A percentile compares a stretch with the other conserved stretches of the same genome.
Evolutionary conservation across 2,888 invertebrate species (phyloP).

Genomic region (Ennomos erosarius): DNA sequence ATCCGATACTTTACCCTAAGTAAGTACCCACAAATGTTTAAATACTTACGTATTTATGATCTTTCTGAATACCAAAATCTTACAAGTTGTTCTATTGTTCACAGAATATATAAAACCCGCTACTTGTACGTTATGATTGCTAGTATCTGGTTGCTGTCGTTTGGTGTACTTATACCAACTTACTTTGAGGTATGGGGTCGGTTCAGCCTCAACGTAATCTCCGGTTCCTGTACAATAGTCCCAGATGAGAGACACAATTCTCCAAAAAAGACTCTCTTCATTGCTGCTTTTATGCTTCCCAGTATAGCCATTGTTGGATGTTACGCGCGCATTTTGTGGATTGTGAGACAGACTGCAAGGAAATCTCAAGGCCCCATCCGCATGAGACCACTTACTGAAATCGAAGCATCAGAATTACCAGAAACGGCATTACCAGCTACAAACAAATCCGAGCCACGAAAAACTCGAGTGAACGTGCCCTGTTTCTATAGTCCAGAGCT

Average conservation of each 20-base stretch:
- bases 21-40: conserved; percentile 64
- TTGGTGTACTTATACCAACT: conserved; percentile 89
- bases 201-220: conserved; percentile 89
- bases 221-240: conserved; percentile 93
- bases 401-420: conserved; percentile 63
- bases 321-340: conserved; percentile 93
- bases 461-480: conserved; percentile 30
- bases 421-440: conserved; percentile 43
- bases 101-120: conserved; percentile 88
- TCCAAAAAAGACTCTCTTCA: conserved; percentile 92
- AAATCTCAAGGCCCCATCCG: conserved; percentile 77
- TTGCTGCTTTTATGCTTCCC: conserved; percentile 93
- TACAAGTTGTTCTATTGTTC: conserved; percentile 32
- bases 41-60: too few relatives aligned
- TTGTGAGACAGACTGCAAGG: conserved; percentile 89
- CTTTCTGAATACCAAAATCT: background rate
- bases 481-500: conserved; percentile 60
- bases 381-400: conserved; percentile 49
- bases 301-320: conserved; percentile 93
- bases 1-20: conserved; percentile 91
- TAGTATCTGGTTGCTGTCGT: conserved; percentile 89
- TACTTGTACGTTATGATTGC: conserved; percentile 89
- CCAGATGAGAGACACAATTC: conserved; percentile 87
- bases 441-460: conserved; percentile 31
- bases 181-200: conserved; percentile 91